A percentile compares a stretch with the other conserved stretches of the same genome.
phyloP scores from a whole-genome alignment of 2,888 invertebrate species.

The Cerceris ruficornis region DNA sequence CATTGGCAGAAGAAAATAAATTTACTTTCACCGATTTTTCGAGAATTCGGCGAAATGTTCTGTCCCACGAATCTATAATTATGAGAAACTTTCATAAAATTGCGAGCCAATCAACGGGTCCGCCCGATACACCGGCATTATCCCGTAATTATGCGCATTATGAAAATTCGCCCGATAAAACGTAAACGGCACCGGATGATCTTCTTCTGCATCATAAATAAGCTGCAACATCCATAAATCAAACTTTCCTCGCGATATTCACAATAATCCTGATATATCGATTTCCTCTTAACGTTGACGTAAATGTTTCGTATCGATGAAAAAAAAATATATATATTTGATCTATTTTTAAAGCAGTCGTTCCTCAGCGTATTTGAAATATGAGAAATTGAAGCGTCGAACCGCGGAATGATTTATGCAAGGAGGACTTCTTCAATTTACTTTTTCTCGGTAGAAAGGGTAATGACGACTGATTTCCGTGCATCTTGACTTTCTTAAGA shows the following conservation, averaged over 20 bases:
- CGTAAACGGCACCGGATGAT: neutral
- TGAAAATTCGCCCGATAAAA: neutral
- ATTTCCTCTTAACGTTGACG: neutral
- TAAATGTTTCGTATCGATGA: neutral
- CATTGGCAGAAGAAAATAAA: constrained; percentile 13
- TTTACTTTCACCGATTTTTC: constrained; percentile 44
- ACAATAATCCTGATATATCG: neutral
- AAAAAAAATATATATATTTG: too few species aligned
- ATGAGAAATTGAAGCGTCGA: too few species aligned
- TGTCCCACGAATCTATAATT: constrained; percentile 8
- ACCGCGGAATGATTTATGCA: too few species aligned
- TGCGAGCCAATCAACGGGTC: neutral
- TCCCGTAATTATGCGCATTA: constrained; percentile 1
- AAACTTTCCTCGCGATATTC: constrained; percentile 27
- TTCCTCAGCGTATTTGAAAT: too few species aligned
- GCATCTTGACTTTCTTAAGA: constrained; percentile 11
- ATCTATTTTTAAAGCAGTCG: too few species aligned
- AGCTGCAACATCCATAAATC: neutral
- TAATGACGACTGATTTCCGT: constrained; percentile 10
- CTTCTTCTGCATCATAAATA: neutral
- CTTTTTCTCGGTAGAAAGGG: constrained; percentile 10
- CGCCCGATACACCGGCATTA: neutral
- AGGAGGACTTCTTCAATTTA: neutral
- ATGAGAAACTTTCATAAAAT: constrained; percentile 17
- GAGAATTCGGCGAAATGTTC: constrained; percentile 2